Conservation (phyloP, 1,140 invertebrate genomes). For the Archivesica marissinica region DNA sequence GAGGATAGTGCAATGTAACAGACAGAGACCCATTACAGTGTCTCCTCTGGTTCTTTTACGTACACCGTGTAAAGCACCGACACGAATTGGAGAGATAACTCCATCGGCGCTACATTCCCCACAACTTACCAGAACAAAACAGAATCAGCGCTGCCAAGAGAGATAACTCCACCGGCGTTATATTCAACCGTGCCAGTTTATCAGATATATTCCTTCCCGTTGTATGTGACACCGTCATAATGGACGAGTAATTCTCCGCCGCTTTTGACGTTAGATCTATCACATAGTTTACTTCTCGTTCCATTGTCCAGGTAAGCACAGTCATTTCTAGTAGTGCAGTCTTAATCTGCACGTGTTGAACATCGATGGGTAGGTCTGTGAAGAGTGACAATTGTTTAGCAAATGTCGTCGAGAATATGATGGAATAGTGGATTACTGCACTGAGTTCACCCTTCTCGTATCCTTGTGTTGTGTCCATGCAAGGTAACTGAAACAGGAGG, state of each 20-base stretch:
- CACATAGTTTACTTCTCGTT: not conserved
- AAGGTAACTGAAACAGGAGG: too few relatives aligned
- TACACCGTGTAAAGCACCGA: too few relatives aligned
- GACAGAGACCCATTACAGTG: too few relatives aligned
- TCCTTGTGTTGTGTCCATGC: too few relatives aligned
- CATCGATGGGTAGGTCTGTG: not conserved
- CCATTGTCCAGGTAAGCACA: not conserved
- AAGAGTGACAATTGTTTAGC: not conserved
- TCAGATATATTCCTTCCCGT: not conserved
- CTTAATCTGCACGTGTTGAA: not conserved
- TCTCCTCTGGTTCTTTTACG: too few relatives aligned
- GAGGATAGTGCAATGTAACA: too few relatives aligned
- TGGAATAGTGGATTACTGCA: too few relatives aligned
- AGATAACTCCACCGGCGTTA: not conserved
- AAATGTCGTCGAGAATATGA: not conserved
- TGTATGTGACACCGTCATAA: not conserved
- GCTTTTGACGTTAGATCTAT: not conserved
- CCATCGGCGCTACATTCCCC: too few relatives aligned
- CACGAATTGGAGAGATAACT: too few relatives aligned
- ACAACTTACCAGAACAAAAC: not conserved
- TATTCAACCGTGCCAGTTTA: not conserved
- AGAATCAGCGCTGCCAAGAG: not conserved
- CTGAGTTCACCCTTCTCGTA: too few relatives aligned
- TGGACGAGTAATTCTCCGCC: not conserved
- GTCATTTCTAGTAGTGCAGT: not conserved